These are phyloP conservation scores for Serrognathus titanus DNA, from an alignment of 2,888 invertebrate species.

Conservation along the genomic window DNA sequence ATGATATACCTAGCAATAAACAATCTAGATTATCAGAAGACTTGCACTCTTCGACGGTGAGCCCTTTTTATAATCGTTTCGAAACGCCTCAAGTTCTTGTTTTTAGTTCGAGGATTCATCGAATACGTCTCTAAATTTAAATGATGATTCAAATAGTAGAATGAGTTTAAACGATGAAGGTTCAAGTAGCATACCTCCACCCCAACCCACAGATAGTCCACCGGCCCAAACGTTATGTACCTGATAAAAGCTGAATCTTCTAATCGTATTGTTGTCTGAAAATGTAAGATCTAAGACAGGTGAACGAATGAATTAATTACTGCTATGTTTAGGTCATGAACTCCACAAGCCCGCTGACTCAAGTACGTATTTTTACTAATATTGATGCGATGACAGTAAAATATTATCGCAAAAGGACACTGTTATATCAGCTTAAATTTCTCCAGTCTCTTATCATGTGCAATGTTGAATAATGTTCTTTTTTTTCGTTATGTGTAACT, in stretches of 20 bases:
- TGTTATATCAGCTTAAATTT: conserved; percentile 12
- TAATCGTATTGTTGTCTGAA: conserved; percentile 12
- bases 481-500: background rate
- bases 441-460: too few relatives aligned
- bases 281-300: conserved; percentile 20
- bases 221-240: conserved; percentile 39
- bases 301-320: conserved; percentile 2
- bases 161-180: conserved; percentile 40
- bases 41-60: conserved; percentile 35
- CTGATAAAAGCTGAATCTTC: conserved; percentile 32
- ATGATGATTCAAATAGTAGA: conserved; percentile 51
- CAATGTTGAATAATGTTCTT: conserved; percentile 6
- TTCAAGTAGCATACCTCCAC: conserved; percentile 22
- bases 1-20: conserved; percentile 30
- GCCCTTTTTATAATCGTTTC: conserved; percentile 7
- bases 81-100: background rate
- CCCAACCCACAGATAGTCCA: conserved; percentile 26
- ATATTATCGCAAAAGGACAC: conserved; percentile 47
- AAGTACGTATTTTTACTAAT: conserved; percentile 39
- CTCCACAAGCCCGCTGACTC: conserved; percentile 25
- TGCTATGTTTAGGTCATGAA: conserved; percentile 28
- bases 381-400: conserved; percentile 35
- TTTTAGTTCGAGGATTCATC: conserved; percentile 49
- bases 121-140: conserved; percentile 46
- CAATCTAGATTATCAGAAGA: conserved; percentile 42